Conservation (phyloP, 2,113 vertebrate species). For the Spermophilus dauricus region DNA sequence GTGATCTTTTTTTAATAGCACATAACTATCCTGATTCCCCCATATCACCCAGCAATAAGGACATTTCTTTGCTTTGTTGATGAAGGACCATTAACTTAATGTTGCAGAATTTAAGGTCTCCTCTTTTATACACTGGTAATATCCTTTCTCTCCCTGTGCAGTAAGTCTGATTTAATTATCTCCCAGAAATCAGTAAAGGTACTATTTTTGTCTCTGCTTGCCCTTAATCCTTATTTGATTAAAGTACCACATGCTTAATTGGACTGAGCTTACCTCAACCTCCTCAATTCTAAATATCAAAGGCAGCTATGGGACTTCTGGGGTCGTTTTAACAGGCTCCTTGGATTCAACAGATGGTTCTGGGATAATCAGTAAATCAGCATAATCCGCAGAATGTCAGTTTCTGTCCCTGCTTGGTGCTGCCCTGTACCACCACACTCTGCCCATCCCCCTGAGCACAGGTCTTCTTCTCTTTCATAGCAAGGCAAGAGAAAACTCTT, state of each 20-base stretch:
- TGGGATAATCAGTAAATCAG: background rate
- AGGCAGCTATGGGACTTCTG: background rate
- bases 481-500: background rate
- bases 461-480: background rate
- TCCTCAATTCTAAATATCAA: slow-evolving; percentile 74
- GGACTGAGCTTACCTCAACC: slow-evolving; percentile 68
- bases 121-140: slow-evolving; percentile 68
- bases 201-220: slow-evolving; percentile 73
- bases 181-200: slow-evolving; percentile 74
- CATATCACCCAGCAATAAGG: background rate
- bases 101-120: slow-evolving; percentile 66
- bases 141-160: slow-evolving; percentile 53
- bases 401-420: background rate
- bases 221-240: slow-evolving; percentile 84
- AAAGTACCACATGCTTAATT: slow-evolving; percentile 77
- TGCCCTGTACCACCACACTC: background rate
- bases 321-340: slow-evolving; percentile 28
- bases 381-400: background rate
- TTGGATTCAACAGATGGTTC: background rate
- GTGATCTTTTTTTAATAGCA: slow-evolving; percentile 34
- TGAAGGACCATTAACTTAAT: slow-evolving; percentile 65
- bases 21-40: background rate
- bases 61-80: slow-evolving; percentile 53
- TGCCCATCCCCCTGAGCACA: background rate
- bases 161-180: slow-evolving; percentile 79